Conservation (phyloP, 2,797 vertebrate species). For the Decapterus maruadsi region DNA sequence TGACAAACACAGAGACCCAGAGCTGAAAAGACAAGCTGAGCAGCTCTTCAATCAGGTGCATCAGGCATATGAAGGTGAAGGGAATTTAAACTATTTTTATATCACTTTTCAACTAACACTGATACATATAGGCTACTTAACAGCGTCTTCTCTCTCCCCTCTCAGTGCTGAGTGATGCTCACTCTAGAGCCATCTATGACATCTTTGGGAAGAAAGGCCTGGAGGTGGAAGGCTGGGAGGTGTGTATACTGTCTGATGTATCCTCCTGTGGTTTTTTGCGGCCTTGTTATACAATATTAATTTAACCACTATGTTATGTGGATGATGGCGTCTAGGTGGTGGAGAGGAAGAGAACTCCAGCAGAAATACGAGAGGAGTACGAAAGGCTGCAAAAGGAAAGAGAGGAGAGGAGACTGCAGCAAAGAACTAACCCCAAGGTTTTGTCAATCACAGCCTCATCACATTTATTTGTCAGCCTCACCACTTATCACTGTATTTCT, state of each 20-base stretch:
- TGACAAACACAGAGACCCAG: constrained; percentile 97
- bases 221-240: constrained; percentile 99
- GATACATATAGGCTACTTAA: background rate
- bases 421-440: constrained; percentile 99
- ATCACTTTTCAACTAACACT: background rate
- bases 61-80: constrained; percentile 95
- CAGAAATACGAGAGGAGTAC: constrained; percentile 97
- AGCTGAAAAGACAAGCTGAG: constrained; percentile 94
- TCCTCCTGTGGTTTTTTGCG: background rate
- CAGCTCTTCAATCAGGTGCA: constrained; percentile 96
- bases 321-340: constrained; percentile 87
- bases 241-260: constrained; percentile 72
- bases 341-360: constrained; percentile 94
- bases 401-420: constrained; percentile 95
- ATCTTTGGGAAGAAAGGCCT: constrained; percentile 97
- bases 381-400: constrained; percentile 95
- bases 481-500: constrained; percentile 9
- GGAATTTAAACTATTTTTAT: background rate
- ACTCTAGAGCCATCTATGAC: constrained; percentile 98
- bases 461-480: constrained; percentile 5
- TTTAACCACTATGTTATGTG: constrained; percentile 1
- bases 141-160: background rate
- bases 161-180: constrained; percentile 94
- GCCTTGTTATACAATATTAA: background rate
- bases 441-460: constrained; percentile 11